Base-by-base conservation (phyloP, 2,888 invertebrate genomes). In the Dichetophora obliterata region DNA sequence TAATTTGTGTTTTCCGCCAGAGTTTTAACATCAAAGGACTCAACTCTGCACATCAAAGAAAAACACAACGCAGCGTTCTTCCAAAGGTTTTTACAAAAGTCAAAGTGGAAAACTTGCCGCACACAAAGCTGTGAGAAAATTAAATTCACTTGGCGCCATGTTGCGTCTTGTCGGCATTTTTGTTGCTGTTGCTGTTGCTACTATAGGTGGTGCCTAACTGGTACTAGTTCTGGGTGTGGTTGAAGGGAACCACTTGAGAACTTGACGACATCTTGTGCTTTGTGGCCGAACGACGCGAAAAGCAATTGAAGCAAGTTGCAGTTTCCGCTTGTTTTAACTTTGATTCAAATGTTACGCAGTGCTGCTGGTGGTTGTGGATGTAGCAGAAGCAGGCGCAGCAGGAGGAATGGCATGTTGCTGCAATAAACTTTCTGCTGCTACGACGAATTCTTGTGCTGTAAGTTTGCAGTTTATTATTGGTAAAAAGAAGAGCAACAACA, bases 241-340 rank as follows among this genome's bases (percentile, higher is more conserved):
- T 43, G 11, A 43, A n/a, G 14, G 27, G 43, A 52, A 54, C 54
- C 34, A 22, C 34, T 69, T 54, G 59, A 74, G 65, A 31, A 65
- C 50, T 65, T 52, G 73, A 74, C 73, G 73, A 74, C 65, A 65
- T 34, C 61, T 63, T 74, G 52, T 19, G 73, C 65, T 74, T 66
- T 65, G 65, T 63, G 73, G 73, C 59, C 65, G 34, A 52, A 31
- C 63, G 22, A 52, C 63, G 63, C 65, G 50, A 54, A 34, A 66
- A 37, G 54, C 74, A 74, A 74, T 54, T 22, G 74, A 11, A 52
- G 34, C 57, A 50, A 66, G 74, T 74, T 74, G 74, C 74, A 74
- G 74, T 74, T 74, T 74, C 66, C 65, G 73, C 73, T 74, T 74
- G 73, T 74, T 74, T 74, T 74, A 65, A 74, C 73, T 74, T 74